These are phyloP conservation scores for Platorchestia sp. DNA, from an alignment of 1,140 invertebrate genomes.

Conservation along the genomic window DNA sequence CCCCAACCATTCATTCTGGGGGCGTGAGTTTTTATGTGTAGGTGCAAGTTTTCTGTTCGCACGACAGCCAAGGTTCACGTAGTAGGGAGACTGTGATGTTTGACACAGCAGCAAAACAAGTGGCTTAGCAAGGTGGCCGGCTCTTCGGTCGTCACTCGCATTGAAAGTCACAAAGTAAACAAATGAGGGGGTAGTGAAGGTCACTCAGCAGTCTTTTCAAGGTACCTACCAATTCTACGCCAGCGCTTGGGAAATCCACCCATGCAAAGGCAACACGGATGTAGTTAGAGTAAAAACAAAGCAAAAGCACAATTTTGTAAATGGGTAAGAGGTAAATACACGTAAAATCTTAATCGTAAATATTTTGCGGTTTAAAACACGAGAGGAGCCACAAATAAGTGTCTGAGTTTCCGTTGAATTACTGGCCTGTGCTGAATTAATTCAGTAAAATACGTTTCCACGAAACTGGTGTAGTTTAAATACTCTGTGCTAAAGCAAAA, in stretches of 20 bases:
- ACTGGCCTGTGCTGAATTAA: background rate
- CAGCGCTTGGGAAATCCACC: background rate
- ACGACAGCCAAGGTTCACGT: background rate
- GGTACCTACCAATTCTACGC: slow-evolving; percentile 1
- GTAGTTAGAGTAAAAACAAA: background rate
- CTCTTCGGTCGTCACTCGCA: slow-evolving; percentile 22
- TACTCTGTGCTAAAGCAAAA: background rate
- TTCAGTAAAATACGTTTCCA: background rate
- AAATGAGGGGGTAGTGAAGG: slow-evolving; percentile 37
- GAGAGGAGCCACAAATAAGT: background rate
- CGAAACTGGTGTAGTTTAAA: background rate
- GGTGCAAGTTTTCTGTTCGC: slow-evolving; percentile 18
- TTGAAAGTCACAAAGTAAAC: slow-evolving; percentile 26
- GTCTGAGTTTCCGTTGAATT: background rate
- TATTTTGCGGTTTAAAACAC: background rate
- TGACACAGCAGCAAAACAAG: slow-evolving; percentile 20
- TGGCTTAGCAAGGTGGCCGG: background rate
- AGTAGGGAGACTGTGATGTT: slow-evolving; percentile 40
- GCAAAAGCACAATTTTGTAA: background rate
- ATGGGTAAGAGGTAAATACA: background rate
- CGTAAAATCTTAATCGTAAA: background rate
- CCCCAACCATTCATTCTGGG: slow-evolving; percentile 40
- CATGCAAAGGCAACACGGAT: background rate
- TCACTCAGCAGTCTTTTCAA: slow-evolving; percentile 7
- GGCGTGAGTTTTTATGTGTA: background rate